Conservation (phyloP, 2,888 invertebrate genomes). For the Rhagophthalmus giganteus region DNA sequence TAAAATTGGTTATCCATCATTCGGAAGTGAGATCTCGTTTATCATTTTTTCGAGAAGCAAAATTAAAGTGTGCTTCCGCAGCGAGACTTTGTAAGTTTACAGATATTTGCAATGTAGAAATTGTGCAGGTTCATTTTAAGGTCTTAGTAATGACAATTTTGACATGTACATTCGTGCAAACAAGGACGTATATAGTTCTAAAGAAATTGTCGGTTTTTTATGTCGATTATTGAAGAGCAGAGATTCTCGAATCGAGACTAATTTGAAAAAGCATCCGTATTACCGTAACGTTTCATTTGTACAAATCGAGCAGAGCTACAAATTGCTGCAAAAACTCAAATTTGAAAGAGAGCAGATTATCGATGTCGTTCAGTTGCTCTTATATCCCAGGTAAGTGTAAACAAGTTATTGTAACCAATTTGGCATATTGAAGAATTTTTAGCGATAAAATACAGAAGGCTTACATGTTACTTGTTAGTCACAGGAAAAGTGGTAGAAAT, state of each 20-base stretch:
- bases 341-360: slow-evolving; percentile 62
- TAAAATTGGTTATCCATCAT: slow-evolving; percentile 58
- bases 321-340: slow-evolving; percentile 57
- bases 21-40: slow-evolving; percentile 57
- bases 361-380: slow-evolving; percentile 64
- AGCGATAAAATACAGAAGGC: slow-evolving; percentile 46
- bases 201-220: slow-evolving; percentile 55
- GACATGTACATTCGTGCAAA: slow-evolving; percentile 58
- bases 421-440: slow-evolving; percentile 33
- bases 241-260: slow-evolving; percentile 44
- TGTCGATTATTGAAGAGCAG: slow-evolving; percentile 48
- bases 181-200: slow-evolving; percentile 58
- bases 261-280: slow-evolving; percentile 64
- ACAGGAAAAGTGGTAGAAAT: not conserved
- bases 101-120: slow-evolving; percentile 10
- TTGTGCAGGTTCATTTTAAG: slow-evolving; percentile 33
- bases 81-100: slow-evolving; percentile 52
- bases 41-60: slow-evolving; percentile 57
- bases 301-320: slow-evolving; percentile 63
- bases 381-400: slow-evolving; percentile 66
- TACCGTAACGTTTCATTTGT: slow-evolving; percentile 65
- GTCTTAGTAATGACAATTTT: slow-evolving; percentile 46
- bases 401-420: not conserved
- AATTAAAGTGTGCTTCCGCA: slow-evolving; percentile 57
- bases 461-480: slow-evolving; percentile 20